These are phyloP conservation scores for Leptopilina myrica DNA, from an alignment of 2,888 invertebrate genomes.

Conservation along the genomic window DNA sequence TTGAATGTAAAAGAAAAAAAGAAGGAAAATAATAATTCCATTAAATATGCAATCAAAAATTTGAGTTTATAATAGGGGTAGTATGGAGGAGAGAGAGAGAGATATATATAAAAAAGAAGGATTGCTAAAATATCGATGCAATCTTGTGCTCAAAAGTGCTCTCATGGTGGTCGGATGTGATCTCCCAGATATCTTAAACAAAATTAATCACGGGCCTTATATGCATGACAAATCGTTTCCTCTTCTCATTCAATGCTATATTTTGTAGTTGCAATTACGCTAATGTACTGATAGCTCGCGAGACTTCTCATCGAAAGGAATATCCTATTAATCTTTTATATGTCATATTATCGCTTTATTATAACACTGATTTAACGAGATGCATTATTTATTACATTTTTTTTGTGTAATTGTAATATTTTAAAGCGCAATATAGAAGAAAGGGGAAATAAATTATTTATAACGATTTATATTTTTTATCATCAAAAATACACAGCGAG, in stretches of 20 bases:
- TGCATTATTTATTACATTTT: too few relatives aligned
- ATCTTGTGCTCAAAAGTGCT: conserved; percentile 3
- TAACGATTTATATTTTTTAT: not conserved
- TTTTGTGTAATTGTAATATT: too few relatives aligned
- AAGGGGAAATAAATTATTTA: not conserved
- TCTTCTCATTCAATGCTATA: conserved; percentile 19
- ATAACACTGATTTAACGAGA: too few relatives aligned
- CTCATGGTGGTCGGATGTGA: conserved; percentile 19
- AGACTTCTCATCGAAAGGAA: not conserved
- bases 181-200: conserved; percentile 15
- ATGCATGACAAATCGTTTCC: conserved; percentile 34
- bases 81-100: too few relatives aligned
- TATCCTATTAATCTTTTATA: not conserved
- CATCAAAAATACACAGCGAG: too few relatives aligned
- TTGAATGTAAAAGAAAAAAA: too few relatives aligned
- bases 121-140: conserved; percentile 6
- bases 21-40: too few relatives aligned
- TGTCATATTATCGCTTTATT: too few relatives aligned
- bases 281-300: conserved; percentile 19
- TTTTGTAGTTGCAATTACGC: conserved; percentile 9
- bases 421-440: too few relatives aligned
- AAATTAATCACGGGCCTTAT: conserved; percentile 28
- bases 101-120: too few relatives aligned
- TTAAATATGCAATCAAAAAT: too few relatives aligned
- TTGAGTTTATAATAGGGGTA: too few relatives aligned